Conservation (phyloP, 2,113 vertebrate species). For the Vicugna pacos region DNA sequence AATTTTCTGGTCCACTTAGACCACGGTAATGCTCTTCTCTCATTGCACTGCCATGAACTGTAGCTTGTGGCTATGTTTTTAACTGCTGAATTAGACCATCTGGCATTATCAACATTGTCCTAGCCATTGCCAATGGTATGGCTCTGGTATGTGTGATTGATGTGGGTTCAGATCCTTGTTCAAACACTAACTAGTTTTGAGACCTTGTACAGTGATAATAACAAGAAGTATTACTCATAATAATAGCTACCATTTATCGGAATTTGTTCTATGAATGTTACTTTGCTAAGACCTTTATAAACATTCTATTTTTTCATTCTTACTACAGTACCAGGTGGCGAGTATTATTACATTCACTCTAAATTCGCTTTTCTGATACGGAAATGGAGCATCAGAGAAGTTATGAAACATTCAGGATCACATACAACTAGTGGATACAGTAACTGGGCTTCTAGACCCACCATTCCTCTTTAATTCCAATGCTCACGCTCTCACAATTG, state of each 20-base stretch:
- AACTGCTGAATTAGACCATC: not conserved
- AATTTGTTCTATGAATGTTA: not conserved
- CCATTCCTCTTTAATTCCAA: not conserved
- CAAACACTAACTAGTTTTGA: constrained; percentile 27
- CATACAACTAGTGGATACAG: not conserved
- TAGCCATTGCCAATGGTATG: not conserved
- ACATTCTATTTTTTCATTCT: not conserved
- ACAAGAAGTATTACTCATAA: not conserved
- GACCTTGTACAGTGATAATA: not conserved
- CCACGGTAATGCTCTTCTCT: not conserved
- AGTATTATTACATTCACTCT: not conserved
- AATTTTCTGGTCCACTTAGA: not conserved
- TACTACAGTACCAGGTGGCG: not conserved
- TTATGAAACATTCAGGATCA: constrained; percentile 19
- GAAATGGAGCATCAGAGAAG: not conserved
- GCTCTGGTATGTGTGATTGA: not conserved
- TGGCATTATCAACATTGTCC: not conserved
- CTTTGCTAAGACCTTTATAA: not conserved
- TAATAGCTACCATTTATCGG: not conserved
- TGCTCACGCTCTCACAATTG: not conserved
- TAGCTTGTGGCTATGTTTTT: not conserved
- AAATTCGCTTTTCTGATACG: constrained; percentile 12
- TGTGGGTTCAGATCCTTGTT: not conserved
- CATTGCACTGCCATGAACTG: not conserved
- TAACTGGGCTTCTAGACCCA: not conserved